Conservation (phyloP, 2,797 vertebrate genomes). For the Crenichthys baileyi region DNA sequence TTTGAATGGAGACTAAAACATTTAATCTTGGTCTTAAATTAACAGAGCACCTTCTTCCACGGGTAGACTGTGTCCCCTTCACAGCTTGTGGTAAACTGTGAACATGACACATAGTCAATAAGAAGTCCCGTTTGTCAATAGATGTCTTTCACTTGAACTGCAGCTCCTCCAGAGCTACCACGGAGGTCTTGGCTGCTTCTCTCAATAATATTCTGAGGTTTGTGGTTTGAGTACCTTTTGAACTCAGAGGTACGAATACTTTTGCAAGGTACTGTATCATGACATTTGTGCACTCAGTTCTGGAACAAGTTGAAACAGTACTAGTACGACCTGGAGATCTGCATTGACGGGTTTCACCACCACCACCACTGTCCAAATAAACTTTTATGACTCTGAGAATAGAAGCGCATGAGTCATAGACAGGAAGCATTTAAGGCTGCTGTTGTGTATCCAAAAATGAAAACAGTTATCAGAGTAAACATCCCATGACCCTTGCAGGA, state of each 20-base stretch:
- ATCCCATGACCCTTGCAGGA: constrained; percentile 15
- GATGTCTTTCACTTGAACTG: neutral
- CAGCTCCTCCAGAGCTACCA: too few species aligned
- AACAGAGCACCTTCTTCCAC: neutral
- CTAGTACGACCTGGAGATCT: constrained; percentile 13
- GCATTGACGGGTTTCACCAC: constrained; percentile 18
- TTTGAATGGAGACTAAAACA: too few species aligned
- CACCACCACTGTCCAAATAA: constrained; percentile 9
- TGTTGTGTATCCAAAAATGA: constrained; percentile 24
- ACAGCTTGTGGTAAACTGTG: neutral
- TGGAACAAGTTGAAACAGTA: neutral
- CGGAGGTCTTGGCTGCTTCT: too few species aligned
- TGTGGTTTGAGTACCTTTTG: neutral
- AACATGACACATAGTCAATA: neutral
- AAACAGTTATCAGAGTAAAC: constrained; percentile 13
- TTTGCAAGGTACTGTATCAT: too few species aligned
- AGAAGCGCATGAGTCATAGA: constrained; percentile 42
- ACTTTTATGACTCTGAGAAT: constrained; percentile 38
- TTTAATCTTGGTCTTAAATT: too few species aligned
- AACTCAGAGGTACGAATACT: neutral
- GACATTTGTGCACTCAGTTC: neutral
- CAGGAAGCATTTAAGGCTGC: constrained; percentile 7
- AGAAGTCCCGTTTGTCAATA: neutral
- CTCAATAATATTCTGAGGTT: neutral
- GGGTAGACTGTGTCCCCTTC: neutral